Conservation (phyloP, 2,888 invertebrate species). For the Nipponacmea schrenckii region DNA sequence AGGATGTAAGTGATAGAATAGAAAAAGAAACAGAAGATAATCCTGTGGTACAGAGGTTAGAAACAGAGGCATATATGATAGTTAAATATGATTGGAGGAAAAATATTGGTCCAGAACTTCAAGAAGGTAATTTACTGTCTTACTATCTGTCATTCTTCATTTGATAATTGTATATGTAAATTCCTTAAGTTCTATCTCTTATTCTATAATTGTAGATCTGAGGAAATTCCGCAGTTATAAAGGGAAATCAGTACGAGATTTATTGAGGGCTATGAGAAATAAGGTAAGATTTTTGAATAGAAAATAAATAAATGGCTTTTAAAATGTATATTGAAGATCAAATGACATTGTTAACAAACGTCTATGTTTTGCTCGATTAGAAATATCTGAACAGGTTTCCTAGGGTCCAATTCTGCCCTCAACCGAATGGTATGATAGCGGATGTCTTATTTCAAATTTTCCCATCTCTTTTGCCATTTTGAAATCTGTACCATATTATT, state of each 20-base stretch:
- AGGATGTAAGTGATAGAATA: slow-evolving; percentile 97
- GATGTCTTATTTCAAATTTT: too few species aligned
- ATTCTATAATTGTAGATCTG: slow-evolving; percentile 74
- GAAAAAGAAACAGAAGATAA: slow-evolving; percentile 82
- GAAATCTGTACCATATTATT: too few species aligned
- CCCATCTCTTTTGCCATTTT: too few species aligned
- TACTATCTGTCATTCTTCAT: too few species aligned
- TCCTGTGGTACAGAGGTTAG: slow-evolving; percentile 78
- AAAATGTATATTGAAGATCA: too few species aligned
- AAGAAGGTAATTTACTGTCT: slow-evolving; percentile 70
- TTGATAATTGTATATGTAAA: slow-evolving; percentile 9
- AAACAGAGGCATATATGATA: slow-evolving; percentile 75
- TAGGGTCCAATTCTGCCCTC: too few species aligned
- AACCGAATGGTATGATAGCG: too few species aligned
- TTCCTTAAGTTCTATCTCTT: too few species aligned
- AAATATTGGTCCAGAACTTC: slow-evolving; percentile 83
- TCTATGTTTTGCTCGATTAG: too few species aligned
- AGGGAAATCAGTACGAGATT: slow-evolving; percentile 87
- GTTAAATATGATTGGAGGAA: slow-evolving; percentile 87
- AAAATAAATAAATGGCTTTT: too few species aligned
- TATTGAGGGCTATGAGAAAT: slow-evolving; percentile 92
- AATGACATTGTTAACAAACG: too few species aligned
- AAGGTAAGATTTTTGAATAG: slow-evolving; percentile 75
- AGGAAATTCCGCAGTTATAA: slow-evolving; percentile 91
- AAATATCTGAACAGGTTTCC: too few species aligned